phyloP scores from a whole-genome alignment of 2,888 invertebrate genomes.

The Polydrusus tereticollis region DNA sequence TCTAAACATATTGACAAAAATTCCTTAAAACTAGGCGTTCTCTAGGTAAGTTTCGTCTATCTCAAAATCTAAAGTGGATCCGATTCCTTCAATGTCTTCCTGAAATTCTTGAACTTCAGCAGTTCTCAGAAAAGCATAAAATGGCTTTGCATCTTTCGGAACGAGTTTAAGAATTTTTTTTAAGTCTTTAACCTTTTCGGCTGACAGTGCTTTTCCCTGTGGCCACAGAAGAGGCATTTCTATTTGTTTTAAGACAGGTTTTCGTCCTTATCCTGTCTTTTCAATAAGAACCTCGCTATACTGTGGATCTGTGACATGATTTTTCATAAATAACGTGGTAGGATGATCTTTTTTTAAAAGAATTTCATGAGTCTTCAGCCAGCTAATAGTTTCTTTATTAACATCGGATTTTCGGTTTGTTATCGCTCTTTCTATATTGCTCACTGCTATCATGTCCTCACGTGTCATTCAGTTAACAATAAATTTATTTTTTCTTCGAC shows the following conservation, averaged over 20 bases:
- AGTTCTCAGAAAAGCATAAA: background rate
- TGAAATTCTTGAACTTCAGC: slow-evolving; percentile 7
- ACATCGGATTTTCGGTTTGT: slow-evolving; percentile 29
- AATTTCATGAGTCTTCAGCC: slow-evolving; percentile 40
- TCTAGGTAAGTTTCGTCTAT: background rate
- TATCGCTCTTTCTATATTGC: slow-evolving; percentile 18
- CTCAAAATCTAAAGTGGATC: slow-evolving; percentile 11
- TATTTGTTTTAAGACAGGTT: slow-evolving; percentile 7
- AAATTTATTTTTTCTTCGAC: slow-evolving; percentile 49
- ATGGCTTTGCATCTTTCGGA: background rate
- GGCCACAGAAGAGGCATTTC: slow-evolving; percentile 15
- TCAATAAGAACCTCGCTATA: slow-evolving; percentile 28
- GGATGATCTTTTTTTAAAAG: slow-evolving; percentile 38
- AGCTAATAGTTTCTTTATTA: slow-evolving; percentile 41
- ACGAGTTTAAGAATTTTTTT: slow-evolving; percentile 13
- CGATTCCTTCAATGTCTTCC: slow-evolving; percentile 15
- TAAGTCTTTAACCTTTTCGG: slow-evolving; percentile 2
- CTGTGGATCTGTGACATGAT: slow-evolving; percentile 14
- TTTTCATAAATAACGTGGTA: slow-evolving; percentile 25
- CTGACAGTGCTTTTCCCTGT: slow-evolving; percentile 18
- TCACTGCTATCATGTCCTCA: slow-evolving; percentile 44
- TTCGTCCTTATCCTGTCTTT: slow-evolving; percentile 30
- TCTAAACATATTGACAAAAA: background rate
- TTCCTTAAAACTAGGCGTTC: background rate
- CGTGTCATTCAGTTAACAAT: slow-evolving; percentile 44